Base-by-base conservation (phyloP, 1,140 invertebrate genomes). In the Drosophila melanogaster region DNA sequence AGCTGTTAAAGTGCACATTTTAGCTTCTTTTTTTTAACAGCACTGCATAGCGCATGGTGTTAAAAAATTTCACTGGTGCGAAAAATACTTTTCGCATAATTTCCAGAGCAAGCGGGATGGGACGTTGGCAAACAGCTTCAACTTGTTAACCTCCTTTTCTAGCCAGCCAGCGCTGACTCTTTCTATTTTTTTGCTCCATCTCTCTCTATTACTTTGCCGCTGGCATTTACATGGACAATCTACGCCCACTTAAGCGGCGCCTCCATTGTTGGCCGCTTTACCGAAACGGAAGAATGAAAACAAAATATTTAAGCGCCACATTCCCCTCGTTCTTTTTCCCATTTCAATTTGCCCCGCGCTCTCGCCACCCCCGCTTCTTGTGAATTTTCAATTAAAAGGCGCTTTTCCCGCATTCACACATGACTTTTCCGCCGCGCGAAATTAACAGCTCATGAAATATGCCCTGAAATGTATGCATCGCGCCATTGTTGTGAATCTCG, bases 321-420 rank as follows among this genome's bases (percentile, higher is more conserved):
- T 61, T 79, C 50, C 46, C 38, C 38, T 22, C 59, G 30, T 58
- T 47, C 56, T 33, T 58, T 47, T 10, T 33, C 14, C 38, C 19
- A n/a, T 50, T 33, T 61, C 49, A 49, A 12, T 14, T 14, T 40
- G 26, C 41, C 26, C 19, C 47, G 11, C 22, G 6, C 12, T 11
- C n/a, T 37, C 35, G 5, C 46, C 14, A 3, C 14, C 4, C 33
- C 3, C 51, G 15, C 4, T 26, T 2, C 51, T 37, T 74, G 81
- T 89, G 84, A 83, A 89, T 79, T 87, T 86, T 84, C 85, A 87
- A 87, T 87, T 89, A 89, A 87, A 87, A 89, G 64, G 60, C 70
- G 71, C 66, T 81, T 71, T 79, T 62, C 61, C 67, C 57, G 51
- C 56, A 49, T 65, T 55, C 33, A 57, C 59, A 76, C 74, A 69